Evolutionary conservation across 2,888 invertebrate species (phyloP).

Genomic region (Andrena haemorrhoa): DNA sequence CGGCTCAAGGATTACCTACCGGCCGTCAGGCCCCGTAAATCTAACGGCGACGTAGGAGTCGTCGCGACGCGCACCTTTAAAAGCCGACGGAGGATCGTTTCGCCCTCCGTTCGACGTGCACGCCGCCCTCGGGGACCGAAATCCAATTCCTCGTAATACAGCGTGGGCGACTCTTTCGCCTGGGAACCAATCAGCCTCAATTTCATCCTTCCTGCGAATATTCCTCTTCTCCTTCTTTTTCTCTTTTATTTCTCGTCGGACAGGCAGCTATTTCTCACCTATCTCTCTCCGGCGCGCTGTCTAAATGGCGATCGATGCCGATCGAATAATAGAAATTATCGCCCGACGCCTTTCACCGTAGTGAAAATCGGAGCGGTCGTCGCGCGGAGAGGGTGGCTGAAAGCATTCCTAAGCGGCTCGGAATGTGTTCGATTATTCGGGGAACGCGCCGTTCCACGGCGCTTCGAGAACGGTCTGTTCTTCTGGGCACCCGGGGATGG

Average conservation of each 20-base stretch:
- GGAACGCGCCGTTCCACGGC: slow-evolving; percentile 17
- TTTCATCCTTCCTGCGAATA: neutral
- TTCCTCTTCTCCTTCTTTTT: neutral
- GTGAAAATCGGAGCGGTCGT: slow-evolving; percentile 16
- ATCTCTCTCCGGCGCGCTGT: too few species aligned
- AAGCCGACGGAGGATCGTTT: neutral
- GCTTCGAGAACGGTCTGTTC: neutral
- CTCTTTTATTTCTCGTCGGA: neutral
- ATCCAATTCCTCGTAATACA: slow-evolving; percentile 37
- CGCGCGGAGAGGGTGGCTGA: slow-evolving; percentile 9
- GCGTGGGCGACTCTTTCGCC: slow-evolving; percentile 29
- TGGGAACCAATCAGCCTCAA: slow-evolving; percentile 13
- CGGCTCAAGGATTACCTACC: slow-evolving; percentile 50
- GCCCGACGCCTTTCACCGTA: neutral
- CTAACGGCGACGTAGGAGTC: slow-evolving; percentile 11
- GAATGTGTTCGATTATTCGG: slow-evolving; percentile 41
- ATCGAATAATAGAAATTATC: slow-evolving; percentile 27
- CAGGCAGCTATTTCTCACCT: neutral
- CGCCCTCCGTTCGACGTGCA: neutral
- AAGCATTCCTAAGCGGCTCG: slow-evolving; percentile 19
- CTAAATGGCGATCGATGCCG: slow-evolving; percentile 10
- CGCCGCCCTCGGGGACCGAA: slow-evolving; percentile 9
- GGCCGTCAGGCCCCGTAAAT: slow-evolving; percentile 37
- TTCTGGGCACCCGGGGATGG: too few species aligned
- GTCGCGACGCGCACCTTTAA: neutral